A percentile compares a stretch with the other conserved stretches of the same genome.
Evolutionary conservation across 2,888 invertebrate genomes (phyloP).

Genomic region (Apodemia mormo): DNA sequence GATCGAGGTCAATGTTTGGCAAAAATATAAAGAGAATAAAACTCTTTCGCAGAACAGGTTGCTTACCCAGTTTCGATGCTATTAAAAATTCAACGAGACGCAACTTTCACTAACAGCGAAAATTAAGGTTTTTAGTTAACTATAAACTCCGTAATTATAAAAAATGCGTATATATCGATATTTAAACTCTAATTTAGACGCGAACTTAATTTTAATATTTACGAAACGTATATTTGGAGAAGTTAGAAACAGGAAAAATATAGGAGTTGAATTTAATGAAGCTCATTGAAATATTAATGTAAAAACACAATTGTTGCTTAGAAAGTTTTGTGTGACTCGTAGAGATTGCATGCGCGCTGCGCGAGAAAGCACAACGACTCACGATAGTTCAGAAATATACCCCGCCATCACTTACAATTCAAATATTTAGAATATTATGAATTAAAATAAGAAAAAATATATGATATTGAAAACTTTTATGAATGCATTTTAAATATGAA

Average conservation of each 20-base stretch:
- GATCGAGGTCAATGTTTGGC: slow-evolving; percentile 61
- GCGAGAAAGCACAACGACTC: slow-evolving; percentile 75
- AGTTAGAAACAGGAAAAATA: not conserved
- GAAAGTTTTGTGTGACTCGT: slow-evolving; percentile 74
- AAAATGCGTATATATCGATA: not conserved
- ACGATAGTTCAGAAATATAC: slow-evolving; percentile 32
- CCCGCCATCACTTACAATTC: slow-evolving; percentile 19
- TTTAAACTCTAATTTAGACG: not conserved
- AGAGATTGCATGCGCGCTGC: slow-evolving; percentile 78
- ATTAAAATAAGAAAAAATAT: not conserved
- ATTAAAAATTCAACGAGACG: slow-evolving; percentile 76
- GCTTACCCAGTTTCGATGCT: slow-evolving; percentile 73
- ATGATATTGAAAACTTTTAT: not conserved
- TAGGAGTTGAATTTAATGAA: slow-evolving; percentile 20
- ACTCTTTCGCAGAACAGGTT: slow-evolving; percentile 52
- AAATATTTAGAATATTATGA: not conserved
- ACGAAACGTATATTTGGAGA: not conserved
- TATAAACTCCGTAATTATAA: slow-evolving; percentile 4
- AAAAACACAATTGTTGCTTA: slow-evolving; percentile 78
- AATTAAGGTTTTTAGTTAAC: slow-evolving; percentile 19
- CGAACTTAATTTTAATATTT: not conserved
- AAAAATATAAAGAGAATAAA: slow-evolving; percentile 54
- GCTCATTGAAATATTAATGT: slow-evolving; percentile 75
- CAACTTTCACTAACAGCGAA: slow-evolving; percentile 70
- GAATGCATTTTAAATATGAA: not conserved